Evolutionary conservation across 2,113 vertebrate genomes (phyloP).

Genomic region (Microtus pennsylvanicus): DNA sequence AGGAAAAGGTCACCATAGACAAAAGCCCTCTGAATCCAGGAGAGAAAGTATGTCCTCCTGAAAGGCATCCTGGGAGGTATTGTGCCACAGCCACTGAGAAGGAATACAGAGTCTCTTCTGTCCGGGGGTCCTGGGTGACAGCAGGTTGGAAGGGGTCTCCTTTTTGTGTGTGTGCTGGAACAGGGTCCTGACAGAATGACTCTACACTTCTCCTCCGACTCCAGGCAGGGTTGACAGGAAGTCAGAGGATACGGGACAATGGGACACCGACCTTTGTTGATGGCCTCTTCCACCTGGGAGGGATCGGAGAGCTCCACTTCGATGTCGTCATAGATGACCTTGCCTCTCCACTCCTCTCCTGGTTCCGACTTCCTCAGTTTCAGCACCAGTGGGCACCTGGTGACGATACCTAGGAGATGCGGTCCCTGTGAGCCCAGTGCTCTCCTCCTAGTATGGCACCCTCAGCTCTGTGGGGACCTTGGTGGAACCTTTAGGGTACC

Average conservation of each 20-base stretch:
- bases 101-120: neutral
- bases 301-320: neutral
- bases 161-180: too few species aligned
- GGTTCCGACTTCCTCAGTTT: neutral
- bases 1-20: neutral
- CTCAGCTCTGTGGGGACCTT: neutral
- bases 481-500: neutral
- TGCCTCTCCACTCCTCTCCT: neutral
- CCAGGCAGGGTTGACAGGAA: too few species aligned
- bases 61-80: neutral
- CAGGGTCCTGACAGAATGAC: too few species aligned
- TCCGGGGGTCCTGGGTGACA: too few species aligned
- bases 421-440: neutral
- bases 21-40: neutral
- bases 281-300: too few species aligned
- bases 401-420: neutral
- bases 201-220: too few species aligned
- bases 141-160: neutral
- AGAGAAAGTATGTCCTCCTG: neutral
- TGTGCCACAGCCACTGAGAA: neutral
- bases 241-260: too few species aligned
- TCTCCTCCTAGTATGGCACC: too few species aligned
- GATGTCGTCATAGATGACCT: neutral
- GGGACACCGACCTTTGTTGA: too few species aligned
- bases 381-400: constrained; percentile 46